Conservation (phyloP, 2,797 vertebrate species). For the Sebastes taczanowskii region DNA sequence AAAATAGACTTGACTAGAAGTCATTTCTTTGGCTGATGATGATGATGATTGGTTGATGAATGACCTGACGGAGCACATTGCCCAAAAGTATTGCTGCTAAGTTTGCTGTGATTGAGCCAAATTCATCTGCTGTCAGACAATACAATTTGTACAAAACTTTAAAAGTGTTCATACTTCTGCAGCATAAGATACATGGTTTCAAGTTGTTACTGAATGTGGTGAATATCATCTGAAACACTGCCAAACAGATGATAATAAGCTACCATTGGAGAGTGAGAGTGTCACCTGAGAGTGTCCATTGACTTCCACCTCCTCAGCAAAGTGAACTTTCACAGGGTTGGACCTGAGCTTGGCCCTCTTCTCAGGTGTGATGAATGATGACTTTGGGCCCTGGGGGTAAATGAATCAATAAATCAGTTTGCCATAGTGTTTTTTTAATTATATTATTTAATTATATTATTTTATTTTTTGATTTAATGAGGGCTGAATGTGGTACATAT, state of each 20-base stretch:
- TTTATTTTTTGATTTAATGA: not conserved
- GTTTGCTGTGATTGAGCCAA: too few relatives aligned
- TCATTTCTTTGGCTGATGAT: too few relatives aligned
- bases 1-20: too few relatives aligned
- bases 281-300: conserved; percentile 92
- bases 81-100: too few relatives aligned
- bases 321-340: conserved; percentile 95
- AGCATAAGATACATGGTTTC: not conserved
- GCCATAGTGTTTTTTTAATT: not conserved
- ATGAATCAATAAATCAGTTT: not conserved
- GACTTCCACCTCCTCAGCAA: conserved; percentile 95
- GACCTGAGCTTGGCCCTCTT: conserved; percentile 93
- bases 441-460: too few relatives aligned
- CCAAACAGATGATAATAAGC: not conserved
- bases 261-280: not conserved
- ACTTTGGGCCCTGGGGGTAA: conserved; percentile 90
- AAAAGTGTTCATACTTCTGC: not conserved
- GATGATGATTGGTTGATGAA: not conserved
- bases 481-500: not conserved
- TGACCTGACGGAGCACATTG: not conserved
- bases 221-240: not conserved
- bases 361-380: conserved; percentile 95
- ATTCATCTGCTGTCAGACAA: too few relatives aligned
- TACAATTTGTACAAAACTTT: not conserved
- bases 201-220: not conserved